Percentiles rank a stretch among this genome's conserved stretches.
phyloP scores from a whole-genome alignment of 1,140 invertebrate species.

The Nasonia giraulti region DNA sequence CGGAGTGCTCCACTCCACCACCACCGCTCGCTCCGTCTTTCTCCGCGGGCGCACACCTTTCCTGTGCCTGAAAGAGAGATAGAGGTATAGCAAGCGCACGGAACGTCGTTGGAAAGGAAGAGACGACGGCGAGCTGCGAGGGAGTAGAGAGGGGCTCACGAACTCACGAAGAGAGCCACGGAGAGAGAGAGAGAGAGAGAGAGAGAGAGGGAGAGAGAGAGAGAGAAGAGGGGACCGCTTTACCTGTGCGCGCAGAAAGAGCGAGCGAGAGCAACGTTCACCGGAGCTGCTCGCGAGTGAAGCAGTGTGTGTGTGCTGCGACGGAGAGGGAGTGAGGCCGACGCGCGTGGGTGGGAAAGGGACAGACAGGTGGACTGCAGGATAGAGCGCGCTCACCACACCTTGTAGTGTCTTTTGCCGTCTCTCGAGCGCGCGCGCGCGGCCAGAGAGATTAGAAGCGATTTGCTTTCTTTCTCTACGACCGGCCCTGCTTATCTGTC shows the following conservation, averaged over 20 bases:
- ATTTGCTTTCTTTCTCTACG: slow-evolving; percentile 42
- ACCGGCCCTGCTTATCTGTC: slow-evolving; percentile 9
- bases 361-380: slow-evolving; percentile 29
- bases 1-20: background rate
- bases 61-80: background rate
- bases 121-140: background rate
- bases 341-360: slow-evolving; percentile 11
- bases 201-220: no score
- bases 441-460: slow-evolving; percentile 31
- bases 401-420: slow-evolving; percentile 15
- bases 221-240: background rate
- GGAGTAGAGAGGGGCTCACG: slow-evolving; percentile 9
- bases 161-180: slow-evolving; percentile 19
- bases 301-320: background rate
- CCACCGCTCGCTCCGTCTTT: background rate
- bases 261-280: background rate
- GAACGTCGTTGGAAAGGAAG: background rate
- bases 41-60: background rate
- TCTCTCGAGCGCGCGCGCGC: background rate
- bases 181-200: no score
- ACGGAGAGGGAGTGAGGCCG: background rate
- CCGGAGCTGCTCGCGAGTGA: background rate
- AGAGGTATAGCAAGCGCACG: background rate
- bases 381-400: slow-evolving; percentile 18
- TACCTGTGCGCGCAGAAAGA: background rate